Conservation (phyloP, 1,140 invertebrate species). For the Camponotus pennsylvanicus region DNA sequence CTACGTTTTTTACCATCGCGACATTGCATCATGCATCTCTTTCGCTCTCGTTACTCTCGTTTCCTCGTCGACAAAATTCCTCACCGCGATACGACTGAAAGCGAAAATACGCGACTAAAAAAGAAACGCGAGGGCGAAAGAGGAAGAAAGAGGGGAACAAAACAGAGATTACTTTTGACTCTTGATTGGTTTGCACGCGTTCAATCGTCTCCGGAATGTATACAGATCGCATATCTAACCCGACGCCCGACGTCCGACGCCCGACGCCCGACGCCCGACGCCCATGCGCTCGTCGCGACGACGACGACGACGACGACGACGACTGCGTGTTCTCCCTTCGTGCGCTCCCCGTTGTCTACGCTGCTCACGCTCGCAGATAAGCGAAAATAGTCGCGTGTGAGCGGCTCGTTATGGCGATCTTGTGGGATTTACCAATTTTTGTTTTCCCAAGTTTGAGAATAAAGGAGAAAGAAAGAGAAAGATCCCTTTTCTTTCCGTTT, state of each 20-base stretch:
- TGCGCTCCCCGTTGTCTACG: background rate
- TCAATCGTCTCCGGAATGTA: constrained; percentile 67
- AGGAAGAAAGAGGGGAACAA: constrained; percentile 18
- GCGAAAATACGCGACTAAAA: constrained; percentile 40
- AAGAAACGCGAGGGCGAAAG: constrained; percentile 46
- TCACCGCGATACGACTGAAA: constrained; percentile 15
- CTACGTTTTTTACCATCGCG: constrained; percentile 66
- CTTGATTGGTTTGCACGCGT: constrained; percentile 71
- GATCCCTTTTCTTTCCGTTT: background rate
- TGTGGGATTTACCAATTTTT: constrained; percentile 15
- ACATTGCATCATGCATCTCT: constrained; percentile 9
- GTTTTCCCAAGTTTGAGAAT: background rate
- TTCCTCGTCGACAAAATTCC: constrained; percentile 15
- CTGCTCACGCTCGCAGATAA: constrained; percentile 28
- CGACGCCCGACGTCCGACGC: constrained; percentile 21
- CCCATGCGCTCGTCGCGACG: constrained; percentile 39
- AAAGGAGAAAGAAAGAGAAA: background rate
- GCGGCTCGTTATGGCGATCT: background rate
- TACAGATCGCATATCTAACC: constrained; percentile 55
- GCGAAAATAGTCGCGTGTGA: constrained; percentile 39
- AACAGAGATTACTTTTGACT: constrained; percentile 72
- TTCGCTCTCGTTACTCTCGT: constrained; percentile 22
- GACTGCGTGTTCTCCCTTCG: constrained; percentile 17
- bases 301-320: constrained; percentile 5
- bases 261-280: background rate